These are phyloP conservation scores for Seladonia tumulorum DNA, from an alignment of 2,888 invertebrate genomes.

Conservation along the genomic window DNA sequence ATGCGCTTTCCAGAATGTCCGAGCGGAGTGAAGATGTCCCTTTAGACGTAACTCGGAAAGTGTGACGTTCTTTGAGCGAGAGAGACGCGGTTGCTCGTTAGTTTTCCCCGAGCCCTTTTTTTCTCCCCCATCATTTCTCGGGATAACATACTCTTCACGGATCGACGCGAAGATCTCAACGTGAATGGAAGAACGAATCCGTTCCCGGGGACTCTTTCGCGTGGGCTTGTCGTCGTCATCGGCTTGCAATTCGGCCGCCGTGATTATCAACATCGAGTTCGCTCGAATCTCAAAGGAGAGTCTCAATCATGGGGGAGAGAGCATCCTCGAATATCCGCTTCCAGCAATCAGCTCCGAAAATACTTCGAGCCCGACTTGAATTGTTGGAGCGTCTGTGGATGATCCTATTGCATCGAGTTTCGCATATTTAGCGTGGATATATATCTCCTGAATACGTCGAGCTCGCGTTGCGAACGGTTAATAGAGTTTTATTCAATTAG, in stretches of 20 bases:
- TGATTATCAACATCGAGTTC: constrained; percentile 38
- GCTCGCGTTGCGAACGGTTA: not conserved
- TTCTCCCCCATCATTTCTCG: not conserved
- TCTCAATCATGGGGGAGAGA: constrained; percentile 31
- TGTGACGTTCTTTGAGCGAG: not conserved
- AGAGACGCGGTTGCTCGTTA: not conserved
- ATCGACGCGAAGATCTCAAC: not conserved
- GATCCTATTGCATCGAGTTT: not conserved
- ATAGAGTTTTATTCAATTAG: not conserved
- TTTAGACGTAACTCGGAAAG: not conserved
- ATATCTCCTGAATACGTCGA: not conserved
- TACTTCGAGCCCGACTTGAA: constrained; percentile 19
- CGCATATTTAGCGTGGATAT: not conserved
- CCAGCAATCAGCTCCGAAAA: constrained; percentile 37
- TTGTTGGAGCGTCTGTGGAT: constrained; percentile 5
- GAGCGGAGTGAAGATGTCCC: not conserved
- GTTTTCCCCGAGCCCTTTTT: not conserved
- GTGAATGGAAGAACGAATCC: constrained; percentile 37
- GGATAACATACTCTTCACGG: not conserved
- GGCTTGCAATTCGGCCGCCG: constrained; percentile 22
- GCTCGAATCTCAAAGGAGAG: constrained; percentile 28
- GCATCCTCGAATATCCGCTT: constrained; percentile 33
- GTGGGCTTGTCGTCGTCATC: constrained; percentile 50
- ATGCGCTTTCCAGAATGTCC: not conserved
- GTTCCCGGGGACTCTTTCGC: constrained; percentile 37